Base-by-base conservation (phyloP, 2,113 vertebrate species). In the Ardeotis arabs region DNA sequence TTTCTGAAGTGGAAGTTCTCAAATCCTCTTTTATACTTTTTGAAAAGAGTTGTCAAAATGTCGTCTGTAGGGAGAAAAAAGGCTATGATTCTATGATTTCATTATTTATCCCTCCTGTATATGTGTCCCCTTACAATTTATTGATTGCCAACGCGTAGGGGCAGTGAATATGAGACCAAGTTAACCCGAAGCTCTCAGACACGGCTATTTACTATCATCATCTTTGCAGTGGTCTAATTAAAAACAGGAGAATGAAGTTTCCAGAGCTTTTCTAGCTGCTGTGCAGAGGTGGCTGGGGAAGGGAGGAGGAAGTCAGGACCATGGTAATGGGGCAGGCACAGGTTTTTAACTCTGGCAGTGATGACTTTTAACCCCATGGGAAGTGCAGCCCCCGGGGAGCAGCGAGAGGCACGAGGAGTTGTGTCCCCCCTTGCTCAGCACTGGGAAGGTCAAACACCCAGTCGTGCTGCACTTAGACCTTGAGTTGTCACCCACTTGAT, bases 141-240 rank as follows among this genome's bases (percentile, higher is more conserved):
- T 15, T 31, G 25, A 10, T 39, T 56, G 14, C 22, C 37, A 37
- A 2, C 4, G 29, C 14, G 10, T 23, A 8, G 22, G 7, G 25
- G 35, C 53, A 73, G 31, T 50, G 15, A 8, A 0, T 6, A 0
- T 8, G n/a, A 28, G 64, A 22, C 17, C 0, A 5, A 23, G 35
- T 58, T 52, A 16, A 7, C 23, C 52, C 1, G 1, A 14, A 35
- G 39, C n/a, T 85, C 44, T 49, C 52, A 64, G 49, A 6, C 11
- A 4, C 4, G 25, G 9, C 37, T 44, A 3, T 45, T 84, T 58
- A 8, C 35, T 49, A 5, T 20, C 69, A 21, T 7, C 22, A 0
- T 25, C 12, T 69, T 62, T 55, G 18, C 44, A 37, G 5, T 14
- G 25, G 1, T 44, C 1, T 47, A 4, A 47, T 55, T 37, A 19